Evolutionary conservation across 2,113 vertebrate genomes (phyloP).

Genomic region (Artemisiospiza belli): DNA sequence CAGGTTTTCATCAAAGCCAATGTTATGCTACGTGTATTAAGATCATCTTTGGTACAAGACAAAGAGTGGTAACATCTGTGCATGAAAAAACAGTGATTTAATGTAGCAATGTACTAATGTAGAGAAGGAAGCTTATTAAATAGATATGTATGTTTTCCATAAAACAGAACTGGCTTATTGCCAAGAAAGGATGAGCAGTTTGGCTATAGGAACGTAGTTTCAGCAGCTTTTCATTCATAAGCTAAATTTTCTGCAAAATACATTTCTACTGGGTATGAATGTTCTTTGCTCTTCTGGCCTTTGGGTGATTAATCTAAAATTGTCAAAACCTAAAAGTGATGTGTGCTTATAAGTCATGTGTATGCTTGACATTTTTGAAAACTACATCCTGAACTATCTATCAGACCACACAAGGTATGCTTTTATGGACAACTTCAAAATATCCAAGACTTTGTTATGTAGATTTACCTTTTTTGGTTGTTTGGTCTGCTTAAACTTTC

Average conservation of each 20-base stretch:
- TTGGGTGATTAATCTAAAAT: neutral
- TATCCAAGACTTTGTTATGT: neutral
- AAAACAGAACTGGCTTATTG: neutral
- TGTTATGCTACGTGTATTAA: neutral
- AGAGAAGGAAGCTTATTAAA: neutral
- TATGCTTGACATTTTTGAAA: slow-evolving; percentile 1
- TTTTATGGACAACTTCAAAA: neutral
- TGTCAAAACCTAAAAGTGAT: neutral
- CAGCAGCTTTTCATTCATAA: neutral
- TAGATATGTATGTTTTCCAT: neutral
- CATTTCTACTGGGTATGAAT: neutral
- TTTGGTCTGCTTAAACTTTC: neutral
- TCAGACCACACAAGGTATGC: neutral
- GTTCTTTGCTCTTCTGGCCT: neutral
- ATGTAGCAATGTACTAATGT: neutral
- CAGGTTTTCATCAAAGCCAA: neutral
- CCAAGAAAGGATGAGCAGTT: neutral
- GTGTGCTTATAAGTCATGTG: neutral
- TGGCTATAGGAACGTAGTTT: neutral
- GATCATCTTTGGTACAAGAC: neutral
- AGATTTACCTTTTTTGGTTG: neutral
- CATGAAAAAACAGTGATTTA: neutral
- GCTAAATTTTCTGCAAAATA: neutral
- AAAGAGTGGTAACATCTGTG: neutral
- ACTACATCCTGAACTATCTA: neutral